phyloP scores from a whole-genome alignment of 64 coral and sea anemone species.

The Acropora tenuis region DNA sequence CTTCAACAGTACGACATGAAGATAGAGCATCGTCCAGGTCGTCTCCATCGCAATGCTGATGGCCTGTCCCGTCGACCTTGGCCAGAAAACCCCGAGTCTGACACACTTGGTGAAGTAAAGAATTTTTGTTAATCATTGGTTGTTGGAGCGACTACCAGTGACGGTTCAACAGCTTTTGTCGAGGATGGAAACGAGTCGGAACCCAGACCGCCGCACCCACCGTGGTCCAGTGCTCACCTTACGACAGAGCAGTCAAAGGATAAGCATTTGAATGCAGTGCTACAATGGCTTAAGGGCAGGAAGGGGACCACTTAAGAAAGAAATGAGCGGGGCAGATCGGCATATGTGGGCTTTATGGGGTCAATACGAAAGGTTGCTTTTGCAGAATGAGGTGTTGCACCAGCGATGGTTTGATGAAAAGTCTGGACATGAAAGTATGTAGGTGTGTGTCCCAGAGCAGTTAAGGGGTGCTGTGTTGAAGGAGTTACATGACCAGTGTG shows the following conservation, averaged over 20 bases:
- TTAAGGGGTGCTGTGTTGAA: constrained; percentile 15
- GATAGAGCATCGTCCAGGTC: constrained; percentile 48
- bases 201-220: neutral
- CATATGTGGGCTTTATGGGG: constrained; percentile 33
- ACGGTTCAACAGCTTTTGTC: neutral
- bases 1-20: constrained; percentile 63
- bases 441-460: constrained; percentile 37
- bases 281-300: neutral
- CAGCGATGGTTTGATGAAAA: constrained; percentile 22
- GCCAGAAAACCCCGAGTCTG: neutral
- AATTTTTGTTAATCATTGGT: neutral
- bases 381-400: constrained; percentile 31
- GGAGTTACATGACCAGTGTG: constrained; percentile 45
- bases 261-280: neutral
- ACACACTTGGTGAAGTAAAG: neutral
- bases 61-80: constrained; percentile 41
- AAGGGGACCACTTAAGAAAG: neutral
- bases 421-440: neutral
- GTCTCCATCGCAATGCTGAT: constrained; percentile 58
- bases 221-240: neutral
- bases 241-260: neutral
- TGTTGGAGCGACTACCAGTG: constrained; percentile 5
- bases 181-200: neutral
- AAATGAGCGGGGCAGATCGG: neutral
- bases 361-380: constrained; percentile 43